Conservation (phyloP, 2,797 vertebrate genomes). For the Peromyscus aztecus region DNA sequence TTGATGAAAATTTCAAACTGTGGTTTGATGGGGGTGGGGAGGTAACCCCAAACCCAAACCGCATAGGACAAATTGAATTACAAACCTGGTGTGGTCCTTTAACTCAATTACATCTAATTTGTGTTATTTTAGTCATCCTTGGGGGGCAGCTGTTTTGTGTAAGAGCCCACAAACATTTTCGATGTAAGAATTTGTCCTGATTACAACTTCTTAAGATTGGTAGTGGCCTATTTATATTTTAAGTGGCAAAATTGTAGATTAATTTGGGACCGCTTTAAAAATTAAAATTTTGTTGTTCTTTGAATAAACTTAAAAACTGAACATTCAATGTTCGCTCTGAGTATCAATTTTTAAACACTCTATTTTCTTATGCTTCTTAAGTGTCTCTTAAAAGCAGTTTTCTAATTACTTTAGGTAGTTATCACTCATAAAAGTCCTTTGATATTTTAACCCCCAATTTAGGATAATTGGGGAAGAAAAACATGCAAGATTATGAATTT, state of each 20-base stretch:
- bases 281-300: constrained; percentile 46
- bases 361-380: constrained; percentile 54
- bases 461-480: constrained; percentile 40
- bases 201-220: constrained; percentile 72
- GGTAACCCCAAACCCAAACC: constrained; percentile 71
- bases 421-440: constrained; percentile 51
- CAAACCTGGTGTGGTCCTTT: constrained; percentile 85
- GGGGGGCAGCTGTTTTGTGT: constrained; percentile 82
- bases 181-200: constrained; percentile 75
- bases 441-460: constrained; percentile 56
- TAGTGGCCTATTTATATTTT: constrained; percentile 71
- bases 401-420: constrained; percentile 51
- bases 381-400: constrained; percentile 25
- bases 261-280: constrained; percentile 67
- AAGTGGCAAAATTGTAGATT: constrained; percentile 74
- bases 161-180: constrained; percentile 77
- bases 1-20: constrained; percentile 81
- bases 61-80: constrained; percentile 83
- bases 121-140: constrained; percentile 85
- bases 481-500: constrained; percentile 44
- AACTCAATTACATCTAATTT: constrained; percentile 84
- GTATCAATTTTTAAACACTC: constrained; percentile 32
- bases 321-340: constrained; percentile 48
- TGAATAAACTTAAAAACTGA: constrained; percentile 60
- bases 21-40: constrained; percentile 73